Percentiles rank a stretch among this genome's conserved stretches.
Evolutionary conservation across 2,113 vertebrate species (phyloP).

Genomic region (Sylvietta virens): DNA sequence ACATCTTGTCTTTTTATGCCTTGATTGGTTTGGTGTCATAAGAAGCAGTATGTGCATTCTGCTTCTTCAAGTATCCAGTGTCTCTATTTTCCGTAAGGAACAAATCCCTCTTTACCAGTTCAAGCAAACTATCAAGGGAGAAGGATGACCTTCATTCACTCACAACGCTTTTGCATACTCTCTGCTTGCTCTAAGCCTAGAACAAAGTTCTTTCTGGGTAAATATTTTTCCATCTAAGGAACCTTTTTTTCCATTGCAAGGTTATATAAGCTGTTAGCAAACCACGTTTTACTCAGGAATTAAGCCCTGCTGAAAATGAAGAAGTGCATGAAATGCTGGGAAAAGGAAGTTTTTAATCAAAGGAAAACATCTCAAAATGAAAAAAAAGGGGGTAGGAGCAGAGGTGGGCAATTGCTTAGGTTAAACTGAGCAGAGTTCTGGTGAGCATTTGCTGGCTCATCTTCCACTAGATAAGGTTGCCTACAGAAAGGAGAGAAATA

Average conservation of each 20-base stretch:
- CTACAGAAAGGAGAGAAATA: background rate
- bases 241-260: background rate
- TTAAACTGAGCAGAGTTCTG: background rate
- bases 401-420: background rate
- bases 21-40: background rate
- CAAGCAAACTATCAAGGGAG: background rate
- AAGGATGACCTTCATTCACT: background rate
- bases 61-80: background rate
- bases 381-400: rapidly evolving
- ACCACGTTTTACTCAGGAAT: background rate
- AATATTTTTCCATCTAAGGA: background rate
- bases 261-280: background rate
- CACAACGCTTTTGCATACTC: background rate
- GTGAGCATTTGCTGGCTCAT: background rate
- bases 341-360: background rate
- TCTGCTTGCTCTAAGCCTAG: background rate
- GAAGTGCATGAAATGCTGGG: background rate
- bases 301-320: background rate
- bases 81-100: background rate
- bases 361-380: background rate
- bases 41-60: background rate
- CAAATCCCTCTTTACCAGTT: background rate
- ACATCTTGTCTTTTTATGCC: background rate
- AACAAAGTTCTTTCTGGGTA: background rate
- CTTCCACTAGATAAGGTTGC: background rate